Conservation (phyloP, 1,140 invertebrate species). For the Caerostris extrusa region DNA sequence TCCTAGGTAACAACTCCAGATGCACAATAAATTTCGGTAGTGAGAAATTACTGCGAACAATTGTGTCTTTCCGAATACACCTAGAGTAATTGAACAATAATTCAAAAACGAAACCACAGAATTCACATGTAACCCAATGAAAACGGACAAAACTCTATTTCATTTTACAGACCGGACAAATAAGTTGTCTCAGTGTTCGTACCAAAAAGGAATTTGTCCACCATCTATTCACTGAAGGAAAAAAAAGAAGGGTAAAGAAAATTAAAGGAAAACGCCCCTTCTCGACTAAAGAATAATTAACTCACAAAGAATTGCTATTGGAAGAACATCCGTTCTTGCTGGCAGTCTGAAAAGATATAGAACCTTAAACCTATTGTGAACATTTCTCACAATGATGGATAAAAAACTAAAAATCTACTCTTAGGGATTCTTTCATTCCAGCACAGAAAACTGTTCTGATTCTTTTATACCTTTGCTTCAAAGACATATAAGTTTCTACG, state of each 20-base stretch:
- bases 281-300: slow-evolving; percentile 16
- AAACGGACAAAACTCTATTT: neutral
- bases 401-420: slow-evolving; percentile 27
- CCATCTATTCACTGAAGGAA: slow-evolving; percentile 6
- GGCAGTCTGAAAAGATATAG: slow-evolving; percentile 18
- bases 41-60: neutral
- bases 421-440: neutral
- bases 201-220: slow-evolving; percentile 17
- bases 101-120: neutral
- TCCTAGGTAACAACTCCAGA: neutral
- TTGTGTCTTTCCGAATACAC: neutral
- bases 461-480: slow-evolving; percentile 2
- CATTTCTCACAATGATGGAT: slow-evolving; percentile 11
- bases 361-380: neutral
- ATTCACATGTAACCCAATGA: neutral
- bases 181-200: neutral
- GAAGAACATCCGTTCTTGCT: slow-evolving; percentile 21
- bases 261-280: slow-evolving; percentile 8
- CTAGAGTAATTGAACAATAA: slow-evolving; percentile 4
- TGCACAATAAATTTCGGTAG: neutral
- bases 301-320: slow-evolving; percentile 37
- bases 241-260: neutral
- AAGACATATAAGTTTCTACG: neutral
- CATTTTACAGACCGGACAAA: neutral
- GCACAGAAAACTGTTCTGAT: neutral